Conservation (phyloP, 2,113 vertebrate genomes). For the Aix galericulata region DNA sequence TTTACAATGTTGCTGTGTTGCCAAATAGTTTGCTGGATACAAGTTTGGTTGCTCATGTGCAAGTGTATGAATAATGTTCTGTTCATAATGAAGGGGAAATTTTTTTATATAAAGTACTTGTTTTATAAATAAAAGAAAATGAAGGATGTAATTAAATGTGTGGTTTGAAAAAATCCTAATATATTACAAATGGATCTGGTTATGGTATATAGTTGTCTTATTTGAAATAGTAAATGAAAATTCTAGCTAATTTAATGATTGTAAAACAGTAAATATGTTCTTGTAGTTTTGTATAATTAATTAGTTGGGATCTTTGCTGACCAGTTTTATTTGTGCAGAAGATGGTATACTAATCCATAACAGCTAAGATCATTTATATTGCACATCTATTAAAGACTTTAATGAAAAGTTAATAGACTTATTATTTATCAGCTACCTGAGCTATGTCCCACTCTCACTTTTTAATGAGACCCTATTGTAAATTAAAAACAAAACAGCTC, state of each 20-base stretch:
- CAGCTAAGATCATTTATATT: constrained; percentile 68
- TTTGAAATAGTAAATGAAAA: constrained; percentile 72
- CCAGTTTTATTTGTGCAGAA: constrained; percentile 73
- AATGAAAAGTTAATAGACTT: constrained; percentile 49
- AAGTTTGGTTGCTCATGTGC: constrained; percentile 71
- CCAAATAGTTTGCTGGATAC: constrained; percentile 74
- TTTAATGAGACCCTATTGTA: background rate
- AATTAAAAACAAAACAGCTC: background rate
- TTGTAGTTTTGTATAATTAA: constrained; percentile 78
- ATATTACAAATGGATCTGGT: constrained; percentile 70
- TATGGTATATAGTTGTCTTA: constrained; percentile 75
- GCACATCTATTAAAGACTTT: constrained; percentile 79
- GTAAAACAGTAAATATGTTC: constrained; percentile 79
- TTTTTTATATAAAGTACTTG: constrained; percentile 81
- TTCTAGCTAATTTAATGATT: constrained; percentile 77
- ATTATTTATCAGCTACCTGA: constrained; percentile 3
- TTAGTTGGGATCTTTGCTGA: constrained; percentile 64
- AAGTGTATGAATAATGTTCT: constrained; percentile 72
- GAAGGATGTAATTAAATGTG: constrained; percentile 76
- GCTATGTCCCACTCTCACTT: background rate
- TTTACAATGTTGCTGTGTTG: constrained; percentile 67
- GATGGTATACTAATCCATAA: constrained; percentile 71
- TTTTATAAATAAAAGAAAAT: constrained; percentile 83
- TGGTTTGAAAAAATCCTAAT: constrained; percentile 72
- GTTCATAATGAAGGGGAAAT: constrained; percentile 73